These are phyloP conservation scores for Brachyrhaphis roseni DNA, from an alignment of 2,797 vertebrate genomes.

Conservation along the genomic window DNA sequence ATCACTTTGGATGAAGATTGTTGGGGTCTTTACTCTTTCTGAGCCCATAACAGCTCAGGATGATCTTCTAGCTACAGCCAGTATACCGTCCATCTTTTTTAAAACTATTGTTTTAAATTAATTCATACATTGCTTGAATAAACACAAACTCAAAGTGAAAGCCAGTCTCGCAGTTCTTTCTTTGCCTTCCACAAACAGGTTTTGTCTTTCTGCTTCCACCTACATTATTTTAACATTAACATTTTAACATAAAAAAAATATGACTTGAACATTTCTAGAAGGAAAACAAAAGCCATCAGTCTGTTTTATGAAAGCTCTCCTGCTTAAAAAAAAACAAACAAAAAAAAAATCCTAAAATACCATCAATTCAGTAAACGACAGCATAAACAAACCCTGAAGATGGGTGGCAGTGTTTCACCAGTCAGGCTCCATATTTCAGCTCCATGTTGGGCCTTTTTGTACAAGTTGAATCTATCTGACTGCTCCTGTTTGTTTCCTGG, in stretches of 20 bases:
- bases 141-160: background rate
- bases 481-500: conserved; percentile 63
- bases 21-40: background rate
- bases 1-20: too few relatives aligned
- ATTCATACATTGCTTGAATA: background rate
- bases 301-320: conserved; percentile 3
- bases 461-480: conserved; percentile 65
- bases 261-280: background rate
- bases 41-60: background rate
- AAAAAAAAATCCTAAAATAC: conserved; percentile 21
- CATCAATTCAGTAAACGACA: conserved; percentile 54
- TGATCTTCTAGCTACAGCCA: background rate
- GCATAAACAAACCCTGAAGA: conserved; percentile 37
- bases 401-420: conserved; percentile 50
- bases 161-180: background rate
- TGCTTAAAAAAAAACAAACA: conserved; percentile 12
- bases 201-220: background rate
- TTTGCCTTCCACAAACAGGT: background rate
- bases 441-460: conserved; percentile 48
- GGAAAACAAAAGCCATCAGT: conserved; percentile 1
- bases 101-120: background rate
- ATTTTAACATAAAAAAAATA: background rate
- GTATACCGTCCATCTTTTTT: background rate
- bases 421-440: conserved; percentile 44
- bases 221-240: background rate